A percentile compares a stretch with the other conserved stretches of the same genome.
Conservation (phyloP, 1,140 invertebrate genomes). For the Eriosoma lanigerum region DNA sequence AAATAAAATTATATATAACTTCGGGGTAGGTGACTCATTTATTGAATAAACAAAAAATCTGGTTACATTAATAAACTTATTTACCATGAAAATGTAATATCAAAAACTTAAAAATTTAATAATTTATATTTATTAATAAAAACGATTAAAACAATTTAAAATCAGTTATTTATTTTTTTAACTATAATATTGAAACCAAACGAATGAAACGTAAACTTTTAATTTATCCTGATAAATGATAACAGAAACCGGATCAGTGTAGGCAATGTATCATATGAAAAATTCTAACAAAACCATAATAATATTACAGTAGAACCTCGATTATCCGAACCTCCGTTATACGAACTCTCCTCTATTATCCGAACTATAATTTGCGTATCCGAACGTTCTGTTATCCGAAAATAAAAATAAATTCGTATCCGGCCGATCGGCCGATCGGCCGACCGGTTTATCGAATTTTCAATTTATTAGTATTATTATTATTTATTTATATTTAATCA, state of each 20-base stretch:
- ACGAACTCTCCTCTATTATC: too few species aligned
- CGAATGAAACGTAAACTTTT: conserved; percentile 25
- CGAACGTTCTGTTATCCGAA: too few species aligned
- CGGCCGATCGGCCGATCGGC: too few species aligned
- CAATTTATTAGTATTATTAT: too few species aligned
- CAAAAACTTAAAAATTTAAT: not conserved
- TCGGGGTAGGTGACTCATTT: not conserved
- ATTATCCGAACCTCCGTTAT: too few species aligned
- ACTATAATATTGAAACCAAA: not conserved
- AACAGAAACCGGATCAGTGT: conserved; percentile 7
- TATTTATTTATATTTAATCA: too few species aligned
- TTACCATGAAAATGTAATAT: not conserved
- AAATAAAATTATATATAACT: not conserved
- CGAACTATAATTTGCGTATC: too few species aligned
- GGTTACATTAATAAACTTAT: not conserved
- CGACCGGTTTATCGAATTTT: too few species aligned
- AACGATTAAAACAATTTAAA: not conserved
- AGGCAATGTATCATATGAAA: too few species aligned
- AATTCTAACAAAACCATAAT: too few species aligned
- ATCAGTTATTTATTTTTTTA: not conserved
- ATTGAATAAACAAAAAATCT: not conserved
- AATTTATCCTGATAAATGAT: not conserved
- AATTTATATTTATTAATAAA: not conserved
- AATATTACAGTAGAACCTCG: too few species aligned
- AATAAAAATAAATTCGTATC: too few species aligned